Conservation (phyloP, 2,888 invertebrate genomes). For the Ennomos quercinarius region DNA sequence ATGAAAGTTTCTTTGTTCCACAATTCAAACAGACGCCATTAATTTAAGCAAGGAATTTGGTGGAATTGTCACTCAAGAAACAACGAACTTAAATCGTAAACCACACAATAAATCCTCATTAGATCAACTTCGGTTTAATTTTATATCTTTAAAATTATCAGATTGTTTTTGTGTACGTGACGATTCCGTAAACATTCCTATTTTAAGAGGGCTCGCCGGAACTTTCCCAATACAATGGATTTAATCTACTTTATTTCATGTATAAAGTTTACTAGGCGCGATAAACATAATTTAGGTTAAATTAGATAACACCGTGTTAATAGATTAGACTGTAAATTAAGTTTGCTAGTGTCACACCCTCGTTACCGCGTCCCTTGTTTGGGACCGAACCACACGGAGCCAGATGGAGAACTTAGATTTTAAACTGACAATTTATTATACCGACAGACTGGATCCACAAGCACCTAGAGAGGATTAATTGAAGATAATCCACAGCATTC, state of each 20-base stretch:
- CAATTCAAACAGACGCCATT: constrained; percentile 32
- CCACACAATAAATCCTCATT: constrained; percentile 56
- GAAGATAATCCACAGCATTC: constrained; percentile 52
- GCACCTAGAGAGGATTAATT: constrained; percentile 53
- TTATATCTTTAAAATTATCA: constrained; percentile 34
- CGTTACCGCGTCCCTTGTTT: constrained; percentile 48
- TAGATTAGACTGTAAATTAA: constrained; percentile 66
- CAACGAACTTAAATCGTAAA: constrained; percentile 41
- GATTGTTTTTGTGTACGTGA: constrained; percentile 27
- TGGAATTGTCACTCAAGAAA: constrained; percentile 43
- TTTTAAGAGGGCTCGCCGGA: constrained; percentile 27
- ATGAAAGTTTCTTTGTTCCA: constrained; percentile 28
- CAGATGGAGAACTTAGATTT: constrained; percentile 54
- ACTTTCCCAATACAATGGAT: constrained; percentile 37
- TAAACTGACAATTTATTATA: constrained; percentile 61
- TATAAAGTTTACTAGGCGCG: constrained; percentile 33
- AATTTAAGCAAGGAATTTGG: constrained; percentile 37
- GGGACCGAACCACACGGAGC: constrained; percentile 49
- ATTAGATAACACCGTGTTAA: constrained; percentile 60
- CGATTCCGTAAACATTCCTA: constrained; percentile 26
- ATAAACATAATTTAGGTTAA: constrained; percentile 49
- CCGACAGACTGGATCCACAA: constrained; percentile 52
- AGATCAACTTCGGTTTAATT: constrained; percentile 41
- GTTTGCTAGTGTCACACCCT: constrained; percentile 68
- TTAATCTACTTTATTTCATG: constrained; percentile 39